Base-by-base conservation (phyloP, 1,140 invertebrate genomes). In the Drosophila bifasciata region DNA sequence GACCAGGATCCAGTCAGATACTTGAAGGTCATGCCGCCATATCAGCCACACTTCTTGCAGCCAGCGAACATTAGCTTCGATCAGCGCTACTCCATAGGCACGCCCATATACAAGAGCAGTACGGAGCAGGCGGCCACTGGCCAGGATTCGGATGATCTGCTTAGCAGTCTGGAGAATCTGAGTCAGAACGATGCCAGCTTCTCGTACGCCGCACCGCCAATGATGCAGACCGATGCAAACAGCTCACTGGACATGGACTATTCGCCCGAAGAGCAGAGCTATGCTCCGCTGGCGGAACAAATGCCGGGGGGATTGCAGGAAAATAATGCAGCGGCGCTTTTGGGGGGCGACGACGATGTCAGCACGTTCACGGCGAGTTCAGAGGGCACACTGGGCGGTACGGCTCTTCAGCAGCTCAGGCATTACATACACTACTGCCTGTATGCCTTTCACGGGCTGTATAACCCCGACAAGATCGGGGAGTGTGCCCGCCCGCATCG, bases 381-480 rank as follows among this genome's bases (percentile, higher is more conserved):
- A 5, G 73, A 67, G 6, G 57, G 50, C 1, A 40, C 32, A 11
- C 4, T 39, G 15, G 88, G 71, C 28, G 88, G 57, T 7, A 59
- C 48, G 7, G 59, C 49, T 7, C 49, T 90, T 21, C 80, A 90
- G 56, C 71, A 88, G 3, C 43, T 91, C 39, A 79, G 89, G 5
- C 76, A 91, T 60, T 91, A 91, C 60, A 91, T 94, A 50, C 93
- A 94, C 76, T 94, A 93, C 70, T 92, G 92, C 44, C 61, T 94
- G 5, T 92, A 94, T 70, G 91, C 93, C 25, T 94, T 94, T 58
- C 85, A 92, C 50, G 93, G 93, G 21, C 79, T 93, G 36, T 94
- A 93, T 44, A 92, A 93, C 64, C 90, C 91, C 11, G 88, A 90
- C 13, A 92, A 92, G 79, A 92, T 94, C 51, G 75, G 93, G 50